Evolutionary conservation across 2,797 vertebrate species (phyloP), one percentile per base, ranked within the genome.

Genomic region (Enteromius paludinosus): DNA sequence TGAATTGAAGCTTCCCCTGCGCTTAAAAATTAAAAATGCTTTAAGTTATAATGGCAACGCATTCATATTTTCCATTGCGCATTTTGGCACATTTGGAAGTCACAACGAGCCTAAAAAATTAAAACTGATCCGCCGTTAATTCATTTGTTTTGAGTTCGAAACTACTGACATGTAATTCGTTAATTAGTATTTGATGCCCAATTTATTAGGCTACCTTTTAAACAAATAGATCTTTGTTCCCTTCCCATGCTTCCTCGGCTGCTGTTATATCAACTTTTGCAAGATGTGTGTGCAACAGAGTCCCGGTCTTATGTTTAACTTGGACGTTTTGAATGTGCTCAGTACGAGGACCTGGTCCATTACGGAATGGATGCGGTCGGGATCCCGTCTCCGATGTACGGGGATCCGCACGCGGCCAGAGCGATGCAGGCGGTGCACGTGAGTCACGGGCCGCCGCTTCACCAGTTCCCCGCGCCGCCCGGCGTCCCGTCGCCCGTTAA

Each of bases 271-370:
- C 47, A 35, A 35, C 70, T n/a, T 61, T 25, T 56, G 49, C 28
- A 33, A 72, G 28, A 43, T 79, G 65, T 71, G 68, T 61, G 66
- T 33, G 3, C 38, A n/a, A 6, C 18, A 80, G 45, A 61, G 25
- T 33, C 49, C 14, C 30, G 47, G 23, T 47, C 4, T 41, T 6
- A 65, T 6, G 8, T 77, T 59, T 65, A 56, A 49, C 56, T 64
- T 52, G 28, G 88, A 23, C 68, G 73, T 88, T 80, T 85, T 78
- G 91, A 71, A 89, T 88, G 88, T 86, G 87, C 90, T 83, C 94
- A 98, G 97, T 97, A 97, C 95, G 97, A 98, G 93, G 97, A 98
- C 87, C 91, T 97, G 85, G 93, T 95, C 92, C 96, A 96, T 91
- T 98, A 97, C 83, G 96, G 96, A 84, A 95, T 96, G 95, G 96